Conservation (phyloP, 1,140 invertebrate genomes). For the Psix sp. region DNA sequence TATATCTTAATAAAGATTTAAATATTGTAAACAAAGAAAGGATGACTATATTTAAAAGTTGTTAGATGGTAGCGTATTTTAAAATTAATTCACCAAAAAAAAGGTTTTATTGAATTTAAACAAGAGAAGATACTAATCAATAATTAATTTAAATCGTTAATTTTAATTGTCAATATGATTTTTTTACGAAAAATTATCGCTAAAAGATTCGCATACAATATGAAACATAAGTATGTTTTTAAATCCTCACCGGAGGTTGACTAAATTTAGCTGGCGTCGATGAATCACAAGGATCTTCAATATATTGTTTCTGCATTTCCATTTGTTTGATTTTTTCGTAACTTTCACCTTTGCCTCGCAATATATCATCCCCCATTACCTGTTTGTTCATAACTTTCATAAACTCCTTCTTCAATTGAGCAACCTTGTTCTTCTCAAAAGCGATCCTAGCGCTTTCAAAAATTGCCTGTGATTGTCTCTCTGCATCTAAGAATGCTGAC, state of each 20-base stretch:
- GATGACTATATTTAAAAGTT: too few relatives aligned
- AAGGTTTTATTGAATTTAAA: too few relatives aligned
- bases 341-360: slow-evolving; percentile 67
- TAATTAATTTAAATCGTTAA: too few relatives aligned
- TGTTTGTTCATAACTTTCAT: slow-evolving; percentile 16
- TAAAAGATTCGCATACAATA: too few relatives aligned
- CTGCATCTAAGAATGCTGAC: slow-evolving; percentile 68
- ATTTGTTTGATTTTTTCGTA: slow-evolving; percentile 66
- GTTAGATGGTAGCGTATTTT: too few relatives aligned
- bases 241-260: too few relatives aligned
- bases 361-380: slow-evolving; percentile 44
- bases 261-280: slow-evolving; percentile 70
- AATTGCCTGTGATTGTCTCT: slow-evolving; percentile 60
- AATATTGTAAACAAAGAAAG: too few relatives aligned
- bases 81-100: too few relatives aligned
- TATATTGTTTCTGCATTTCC: slow-evolving; percentile 32
- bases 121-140: not conserved
- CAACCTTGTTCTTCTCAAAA: slow-evolving; percentile 35
- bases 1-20: too few relatives aligned
- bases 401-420: slow-evolving; percentile 36
- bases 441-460: slow-evolving; percentile 56
- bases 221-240: too few relatives aligned
- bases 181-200: not conserved
- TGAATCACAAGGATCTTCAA: slow-evolving; percentile 62
- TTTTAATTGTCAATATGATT: too few relatives aligned